Base-by-base conservation (phyloP, 2,888 invertebrate genomes). In the Acleris holmiana region DNA sequence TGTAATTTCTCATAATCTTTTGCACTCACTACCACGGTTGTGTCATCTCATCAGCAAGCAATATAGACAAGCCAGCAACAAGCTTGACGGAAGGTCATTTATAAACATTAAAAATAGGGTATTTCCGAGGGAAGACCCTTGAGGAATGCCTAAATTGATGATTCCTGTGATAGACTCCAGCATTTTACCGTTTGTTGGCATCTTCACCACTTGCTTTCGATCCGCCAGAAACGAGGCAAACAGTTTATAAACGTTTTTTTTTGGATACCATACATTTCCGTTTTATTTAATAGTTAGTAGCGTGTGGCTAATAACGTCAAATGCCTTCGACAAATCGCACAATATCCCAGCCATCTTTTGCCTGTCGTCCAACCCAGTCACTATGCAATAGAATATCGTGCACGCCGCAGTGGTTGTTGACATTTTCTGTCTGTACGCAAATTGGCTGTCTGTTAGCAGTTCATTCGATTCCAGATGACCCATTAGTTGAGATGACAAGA, bases 341-440 rank as follows among this genome's bases (percentile, higher is more conserved):
- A 48, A 48, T 6, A n/a, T n/a, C n/a, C n/a, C n/a, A 51, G 49
- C 49, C 21, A 49, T 10, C 23, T 49, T 23, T 0, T 23, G 13
- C 7, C 23, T 29, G 3, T 13, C 23, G n/a, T 51, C 29, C 15
- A 51, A 10, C 3, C 50, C 23, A 15, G 17, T 51, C 4, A 51
- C 7, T 6, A 51, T 51, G 15, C 25, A 29, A 17, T 51, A 29
- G 2, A 51, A 25, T n/a, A 51, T 51, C 17, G 15, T 4, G 19
- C 17, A 17, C 2, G 50, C 50, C 1, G 50, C 50, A 10, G 10
- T 25, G 23, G 50, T 51, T 7, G 50, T 51, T 5, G 50, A 51
- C 50, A 51, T 29, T 17, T 25, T 25, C 17, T 23, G n/a, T 17
- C 50, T 25, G 29, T 51, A 51, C 2, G 50, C 50, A 25, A 29